Percentiles rank a stretch among this genome's conserved stretches.
Evolutionary conservation across 2,797 vertebrate species (phyloP).

Genomic region (Erithacus rubecula): DNA sequence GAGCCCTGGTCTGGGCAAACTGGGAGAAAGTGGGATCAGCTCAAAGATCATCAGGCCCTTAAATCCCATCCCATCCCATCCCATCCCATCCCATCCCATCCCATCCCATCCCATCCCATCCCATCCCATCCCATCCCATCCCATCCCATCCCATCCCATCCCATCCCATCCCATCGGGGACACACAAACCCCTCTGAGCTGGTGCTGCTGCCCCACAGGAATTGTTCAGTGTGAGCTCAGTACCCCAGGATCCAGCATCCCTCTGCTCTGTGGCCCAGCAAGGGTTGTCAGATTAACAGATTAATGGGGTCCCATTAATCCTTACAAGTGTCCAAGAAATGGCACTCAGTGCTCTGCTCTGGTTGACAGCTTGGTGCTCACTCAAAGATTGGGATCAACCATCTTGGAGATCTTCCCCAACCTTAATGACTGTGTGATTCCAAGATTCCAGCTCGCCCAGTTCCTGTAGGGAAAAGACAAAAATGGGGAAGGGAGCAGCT

Average conservation of each 20-base stretch:
- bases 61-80: not conserved
- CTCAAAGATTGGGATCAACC: not conserved
- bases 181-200: too few relatives aligned
- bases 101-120: not conserved
- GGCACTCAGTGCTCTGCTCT: rapidly evolving
- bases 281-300: rapidly evolving
- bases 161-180: too few relatives aligned
- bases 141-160: too few relatives aligned
- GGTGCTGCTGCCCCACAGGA: too few relatives aligned
- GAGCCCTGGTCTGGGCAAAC: not conserved
- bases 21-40: not conserved
- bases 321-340: not conserved
- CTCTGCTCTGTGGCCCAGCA: not conserved
- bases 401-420: not conserved
- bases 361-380: not conserved
- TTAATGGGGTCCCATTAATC: rapidly evolving
- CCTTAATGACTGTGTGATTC: not conserved
- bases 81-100: too few relatives aligned
- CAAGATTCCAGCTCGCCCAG: not conserved
- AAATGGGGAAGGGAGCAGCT: not conserved
- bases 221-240: too few relatives aligned
- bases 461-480: not conserved
- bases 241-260: not conserved
- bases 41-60: not conserved
- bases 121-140: too few relatives aligned